Evolutionary conservation across 2,797 vertebrate genomes (phyloP).

Genomic region (Oophaga sylvatica): DNA sequence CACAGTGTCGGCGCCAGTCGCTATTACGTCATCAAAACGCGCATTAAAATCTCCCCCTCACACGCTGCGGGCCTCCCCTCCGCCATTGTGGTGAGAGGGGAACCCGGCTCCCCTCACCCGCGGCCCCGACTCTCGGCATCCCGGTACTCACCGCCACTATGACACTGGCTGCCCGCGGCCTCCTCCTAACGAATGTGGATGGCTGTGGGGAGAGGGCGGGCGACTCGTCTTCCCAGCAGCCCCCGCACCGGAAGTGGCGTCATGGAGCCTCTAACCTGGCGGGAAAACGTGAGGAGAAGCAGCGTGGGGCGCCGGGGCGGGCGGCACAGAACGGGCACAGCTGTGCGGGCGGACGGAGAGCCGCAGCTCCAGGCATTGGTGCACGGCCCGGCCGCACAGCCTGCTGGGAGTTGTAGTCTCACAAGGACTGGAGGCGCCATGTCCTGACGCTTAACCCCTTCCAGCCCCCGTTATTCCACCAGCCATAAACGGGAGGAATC

Average conservation of each 20-base stretch:
- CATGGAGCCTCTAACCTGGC: slow-evolving; percentile 27
- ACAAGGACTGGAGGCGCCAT: too few species aligned
- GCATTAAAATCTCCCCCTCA: slow-evolving; percentile 79
- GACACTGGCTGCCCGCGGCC: slow-evolving; percentile 52
- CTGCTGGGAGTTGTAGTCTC: not conserved
- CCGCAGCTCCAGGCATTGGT: too few species aligned
- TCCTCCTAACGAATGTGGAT: slow-evolving; percentile 69
- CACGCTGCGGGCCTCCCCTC: not conserved
- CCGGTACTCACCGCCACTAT: slow-evolving; percentile 29
- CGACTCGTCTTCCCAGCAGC: slow-evolving; percentile 80
- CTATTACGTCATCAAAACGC: slow-evolving; percentile 95
- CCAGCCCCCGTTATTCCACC: too few species aligned
- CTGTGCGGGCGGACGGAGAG: too few species aligned
- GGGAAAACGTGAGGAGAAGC: not conserved
- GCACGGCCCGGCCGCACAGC: too few species aligned
- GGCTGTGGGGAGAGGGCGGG: slow-evolving; percentile 68
- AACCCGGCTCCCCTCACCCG: not conserved
- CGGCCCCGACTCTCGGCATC: not conserved
- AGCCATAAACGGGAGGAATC: too few species aligned
- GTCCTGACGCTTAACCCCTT: too few species aligned
- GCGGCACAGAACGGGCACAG: not conserved
- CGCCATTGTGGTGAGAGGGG: not conserved
- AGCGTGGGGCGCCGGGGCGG: not conserved
- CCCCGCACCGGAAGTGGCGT: slow-evolving; percentile 67
- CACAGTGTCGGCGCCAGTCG: slow-evolving; percentile 68